Evolutionary conservation across 2,113 vertebrate species (phyloP).

Genomic region (Sinosuthora webbiana): DNA sequence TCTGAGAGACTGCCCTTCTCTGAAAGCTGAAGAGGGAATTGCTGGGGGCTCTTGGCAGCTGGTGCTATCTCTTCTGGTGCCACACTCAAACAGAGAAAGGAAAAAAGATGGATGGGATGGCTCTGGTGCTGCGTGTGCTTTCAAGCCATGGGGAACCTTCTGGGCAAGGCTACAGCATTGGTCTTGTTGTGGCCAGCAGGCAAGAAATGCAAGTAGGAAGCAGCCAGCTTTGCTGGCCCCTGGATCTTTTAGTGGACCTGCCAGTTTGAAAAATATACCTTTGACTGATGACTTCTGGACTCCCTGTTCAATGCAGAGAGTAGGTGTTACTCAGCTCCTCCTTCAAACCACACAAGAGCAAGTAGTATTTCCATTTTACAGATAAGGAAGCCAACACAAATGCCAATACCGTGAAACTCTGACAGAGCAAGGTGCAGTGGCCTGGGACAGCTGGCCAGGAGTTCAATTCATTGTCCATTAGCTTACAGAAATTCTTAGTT

Average conservation of each 20-base stretch:
- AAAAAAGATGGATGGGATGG: background rate
- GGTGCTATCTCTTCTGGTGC: background rate
- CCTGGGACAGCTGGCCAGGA: background rate
- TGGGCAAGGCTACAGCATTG: rapidly evolving
- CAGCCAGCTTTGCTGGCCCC: background rate
- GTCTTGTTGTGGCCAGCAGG: background rate
- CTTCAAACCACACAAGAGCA: background rate
- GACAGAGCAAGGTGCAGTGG: background rate
- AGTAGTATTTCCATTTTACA: background rate
- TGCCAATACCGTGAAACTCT: background rate
- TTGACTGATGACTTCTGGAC: background rate
- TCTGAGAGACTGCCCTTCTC: background rate
- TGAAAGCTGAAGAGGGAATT: background rate
- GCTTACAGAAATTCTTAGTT: background rate
- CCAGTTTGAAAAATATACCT: background rate
- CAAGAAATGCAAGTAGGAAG: background rate
- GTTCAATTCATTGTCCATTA: background rate
- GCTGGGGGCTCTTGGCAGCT: background rate
- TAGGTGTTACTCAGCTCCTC: background rate
- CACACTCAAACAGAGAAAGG: background rate
- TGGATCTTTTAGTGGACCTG: background rate
- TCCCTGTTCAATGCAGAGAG: background rate
- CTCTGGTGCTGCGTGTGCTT: background rate
- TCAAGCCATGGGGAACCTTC: background rate
- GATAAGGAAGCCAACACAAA: background rate